Conservation (phyloP, 2,797 vertebrate species). For the Ispidina picta region DNA sequence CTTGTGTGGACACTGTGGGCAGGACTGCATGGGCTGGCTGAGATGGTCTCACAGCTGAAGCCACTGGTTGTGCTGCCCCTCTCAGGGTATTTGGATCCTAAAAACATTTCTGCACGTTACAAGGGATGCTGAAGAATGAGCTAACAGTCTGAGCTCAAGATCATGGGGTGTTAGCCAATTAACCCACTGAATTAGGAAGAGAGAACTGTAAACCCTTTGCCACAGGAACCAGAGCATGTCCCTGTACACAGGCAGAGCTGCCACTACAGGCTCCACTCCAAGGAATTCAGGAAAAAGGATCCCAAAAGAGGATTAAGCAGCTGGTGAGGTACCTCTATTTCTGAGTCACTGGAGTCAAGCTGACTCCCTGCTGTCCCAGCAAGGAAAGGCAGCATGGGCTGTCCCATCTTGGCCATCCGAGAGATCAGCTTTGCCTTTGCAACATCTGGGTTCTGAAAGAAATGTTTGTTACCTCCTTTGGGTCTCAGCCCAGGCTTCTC, state of each 20-base stretch:
- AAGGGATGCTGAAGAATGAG: not conserved
- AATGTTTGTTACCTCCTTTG: not conserved
- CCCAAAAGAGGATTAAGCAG: too few relatives aligned
- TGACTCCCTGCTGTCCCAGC: constrained; percentile 80
- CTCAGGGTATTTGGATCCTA: constrained; percentile 83
- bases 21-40: constrained; percentile 62
- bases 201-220: not conserved
- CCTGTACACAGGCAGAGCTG: not conserved
- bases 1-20: constrained; percentile 70
- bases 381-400: constrained; percentile 94
- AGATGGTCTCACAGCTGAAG: constrained; percentile 65
- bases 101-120: constrained; percentile 30
- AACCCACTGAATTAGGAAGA: not conserved
- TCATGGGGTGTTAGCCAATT: not conserved
- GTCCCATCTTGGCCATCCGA: constrained; percentile 98
- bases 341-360: constrained; percentile 93
- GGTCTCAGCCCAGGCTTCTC: not conserved
- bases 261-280: not conserved
- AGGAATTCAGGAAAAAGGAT: not conserved
- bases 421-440: constrained; percentile 97
- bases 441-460: constrained; percentile 86
- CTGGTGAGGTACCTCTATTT: constrained; percentile 84
- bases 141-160: not conserved
- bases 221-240: not conserved
- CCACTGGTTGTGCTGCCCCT: constrained; percentile 69